Conservation (phyloP, 2,113 vertebrate genomes). For the Protobothrops mucrosquamatus region DNA sequence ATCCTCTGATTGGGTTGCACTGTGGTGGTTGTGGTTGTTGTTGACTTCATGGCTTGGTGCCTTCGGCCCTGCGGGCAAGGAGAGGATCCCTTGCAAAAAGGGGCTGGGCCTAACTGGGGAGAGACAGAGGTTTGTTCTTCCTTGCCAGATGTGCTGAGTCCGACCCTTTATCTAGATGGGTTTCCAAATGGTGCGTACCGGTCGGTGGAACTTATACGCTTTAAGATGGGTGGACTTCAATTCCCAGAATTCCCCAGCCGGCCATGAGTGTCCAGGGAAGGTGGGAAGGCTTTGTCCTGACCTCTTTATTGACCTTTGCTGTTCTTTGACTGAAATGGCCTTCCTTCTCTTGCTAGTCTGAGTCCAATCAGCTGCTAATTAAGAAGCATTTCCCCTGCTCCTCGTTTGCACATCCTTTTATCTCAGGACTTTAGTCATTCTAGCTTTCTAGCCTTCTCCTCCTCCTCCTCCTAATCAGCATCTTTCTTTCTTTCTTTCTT, state of each 20-base stretch:
- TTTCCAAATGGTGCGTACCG: neutral
- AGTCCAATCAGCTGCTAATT: slow-evolving; percentile 31
- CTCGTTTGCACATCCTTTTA: slow-evolving; percentile 17
- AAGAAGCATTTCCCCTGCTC: slow-evolving; percentile 18
- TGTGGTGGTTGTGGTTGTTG: neutral
- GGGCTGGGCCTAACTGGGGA: neutral
- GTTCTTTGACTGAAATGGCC: slow-evolving; percentile 8
- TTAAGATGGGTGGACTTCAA: neutral
- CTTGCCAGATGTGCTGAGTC: neutral
- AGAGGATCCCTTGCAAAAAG: neutral
- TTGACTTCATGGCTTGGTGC: neutral
- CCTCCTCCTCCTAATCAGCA: neutral
- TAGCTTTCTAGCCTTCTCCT: neutral
- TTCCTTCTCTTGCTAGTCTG: slow-evolving; percentile 6
- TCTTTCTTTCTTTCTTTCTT: too few relatives aligned
- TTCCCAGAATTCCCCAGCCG: neutral
- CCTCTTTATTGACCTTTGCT: neutral
- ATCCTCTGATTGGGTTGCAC: neutral
- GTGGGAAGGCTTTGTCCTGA: neutral
- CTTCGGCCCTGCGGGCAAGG: neutral
- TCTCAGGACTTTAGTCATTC: slow-evolving; percentile 3
- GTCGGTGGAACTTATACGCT: neutral
- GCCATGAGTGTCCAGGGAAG: neutral
- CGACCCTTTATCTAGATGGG: neutral
- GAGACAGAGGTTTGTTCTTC: neutral